Evolutionary conservation across 2,113 vertebrate species (phyloP), one percentile per base, ranked within the genome.

Genomic region (Amia ocellicauda): DNA sequence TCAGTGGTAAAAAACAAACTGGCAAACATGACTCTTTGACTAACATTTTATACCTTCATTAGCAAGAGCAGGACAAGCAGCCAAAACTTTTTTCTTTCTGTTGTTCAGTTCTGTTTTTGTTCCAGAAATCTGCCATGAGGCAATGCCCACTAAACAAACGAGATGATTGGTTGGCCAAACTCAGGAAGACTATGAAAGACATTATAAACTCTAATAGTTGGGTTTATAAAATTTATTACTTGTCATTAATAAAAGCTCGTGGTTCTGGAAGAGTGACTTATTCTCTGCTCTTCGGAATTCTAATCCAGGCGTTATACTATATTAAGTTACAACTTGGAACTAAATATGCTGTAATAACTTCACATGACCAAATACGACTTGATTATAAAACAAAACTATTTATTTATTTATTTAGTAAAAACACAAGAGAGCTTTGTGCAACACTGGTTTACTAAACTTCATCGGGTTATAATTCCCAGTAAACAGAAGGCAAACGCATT

Each of bases 211-310:
- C 79, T 80, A 86, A 86, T 78, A 80, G 80, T 79, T 75, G 77
- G 83, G 78, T 86, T 84, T 89, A 83, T 86, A 80, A 83, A 77
- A 72, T 88, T 87, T 85, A 84, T 86, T 84, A 81, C 75, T 62
- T 71, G 78, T 85, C 60, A 75, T 89, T 87, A 85, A 85, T 84
- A 77, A 80, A 77, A 79, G 76, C 72, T 53, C 40, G 42, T 75
- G 75, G 58, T 75, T 82, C 76, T 82, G 79, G 67, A 81, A 71
- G 75, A 81, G 79, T 74, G 77, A 76, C 70, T 75, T 75, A 74
- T 81, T 81, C 70, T 83, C 72, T 80, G 69, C 70, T 86, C 74
- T 70, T 78, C 49, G 70, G 74, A 68, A 77, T 67, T 63, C 60
- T 71, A 69, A 26, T 69, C 74, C 76, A 75, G 70, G 49, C 64